Percentiles rank a stretch among this genome's conserved stretches.
Evolutionary conservation across 1,140 invertebrate species (phyloP).

Genomic region (Phortica variegata): DNA sequence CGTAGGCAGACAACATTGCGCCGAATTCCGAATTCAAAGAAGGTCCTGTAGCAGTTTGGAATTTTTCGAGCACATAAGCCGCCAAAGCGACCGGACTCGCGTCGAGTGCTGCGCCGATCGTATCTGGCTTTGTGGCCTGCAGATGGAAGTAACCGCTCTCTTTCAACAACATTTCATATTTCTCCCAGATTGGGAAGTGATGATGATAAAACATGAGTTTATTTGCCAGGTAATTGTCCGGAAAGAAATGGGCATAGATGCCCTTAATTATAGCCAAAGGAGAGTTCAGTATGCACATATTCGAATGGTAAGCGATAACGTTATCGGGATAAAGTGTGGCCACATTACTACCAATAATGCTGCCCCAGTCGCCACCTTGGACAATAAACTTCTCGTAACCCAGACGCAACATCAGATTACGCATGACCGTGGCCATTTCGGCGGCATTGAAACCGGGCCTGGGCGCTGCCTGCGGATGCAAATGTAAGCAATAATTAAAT

Average conservation of each 20-base stretch:
- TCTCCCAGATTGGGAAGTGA: constrained; percentile 65
- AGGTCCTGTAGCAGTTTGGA: constrained; percentile 77
- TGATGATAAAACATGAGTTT: constrained; percentile 59
- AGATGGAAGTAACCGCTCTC: constrained; percentile 82
- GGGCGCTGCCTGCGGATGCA: constrained; percentile 57
- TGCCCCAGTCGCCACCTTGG: constrained; percentile 84
- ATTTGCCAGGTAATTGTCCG: constrained; percentile 56
- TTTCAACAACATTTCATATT: constrained; percentile 60
- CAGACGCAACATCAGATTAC: constrained; percentile 79
- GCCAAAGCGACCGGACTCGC: constrained; percentile 74
- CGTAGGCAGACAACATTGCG: constrained; percentile 62
- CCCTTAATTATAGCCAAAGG: constrained; percentile 34
- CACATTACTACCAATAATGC: constrained; percentile 64
- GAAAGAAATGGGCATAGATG: constrained; percentile 35
- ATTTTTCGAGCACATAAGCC: constrained; percentile 84
- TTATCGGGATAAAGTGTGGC: constrained; percentile 72
- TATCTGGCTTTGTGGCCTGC: constrained; percentile 89
- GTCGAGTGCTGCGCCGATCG: constrained; percentile 68
- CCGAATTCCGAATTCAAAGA: constrained; percentile 67
- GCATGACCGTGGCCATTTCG: constrained; percentile 73
- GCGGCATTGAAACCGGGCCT: constrained; percentile 65
- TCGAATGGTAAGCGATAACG: constrained; percentile 64
- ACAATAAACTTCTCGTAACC: constrained; percentile 75
- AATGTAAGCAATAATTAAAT: background rate
- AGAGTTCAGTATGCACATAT: constrained; percentile 58